phyloP scores from a whole-genome alignment of 1,140 invertebrate species.

The Mya arenaria region DNA sequence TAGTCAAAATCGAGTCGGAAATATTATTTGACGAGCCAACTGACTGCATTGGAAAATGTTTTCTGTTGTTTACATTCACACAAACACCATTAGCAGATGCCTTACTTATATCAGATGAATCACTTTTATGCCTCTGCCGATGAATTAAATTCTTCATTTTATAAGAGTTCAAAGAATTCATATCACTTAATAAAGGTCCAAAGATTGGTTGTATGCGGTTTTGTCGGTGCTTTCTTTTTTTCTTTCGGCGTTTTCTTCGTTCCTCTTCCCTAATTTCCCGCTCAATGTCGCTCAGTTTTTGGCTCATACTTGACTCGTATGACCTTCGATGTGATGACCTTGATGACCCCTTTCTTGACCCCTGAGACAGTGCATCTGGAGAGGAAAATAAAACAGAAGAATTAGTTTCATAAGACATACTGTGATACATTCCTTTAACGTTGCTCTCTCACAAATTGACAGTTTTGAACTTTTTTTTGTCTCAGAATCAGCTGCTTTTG shows the following conservation, averaged over 20 bases:
- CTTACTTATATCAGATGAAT: constrained; percentile 32
- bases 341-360: constrained; percentile 19
- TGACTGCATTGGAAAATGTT: constrained; percentile 6
- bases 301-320: constrained; percentile 52
- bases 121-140: neutral
- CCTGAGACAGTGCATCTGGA: constrained; percentile 41
- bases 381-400: neutral
- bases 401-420: neutral
- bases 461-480: neutral
- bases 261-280: constrained; percentile 45
- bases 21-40: constrained; percentile 46
- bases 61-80: neutral
- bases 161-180: constrained; percentile 30
- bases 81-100: neutral
- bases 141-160: constrained; percentile 1
- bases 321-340: constrained; percentile 33
- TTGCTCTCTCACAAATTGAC: neutral
- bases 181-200: constrained; percentile 46
- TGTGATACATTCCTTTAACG: neutral
- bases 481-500: neutral
- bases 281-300: constrained; percentile 52
- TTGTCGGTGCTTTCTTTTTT: constrained; percentile 28
- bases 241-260: constrained; percentile 26
- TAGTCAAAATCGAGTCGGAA: constrained; percentile 34
- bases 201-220: constrained; percentile 43